phyloP scores from a whole-genome alignment of 2,797 vertebrate genomes.

The Chrysocyon brachyurus region DNA sequence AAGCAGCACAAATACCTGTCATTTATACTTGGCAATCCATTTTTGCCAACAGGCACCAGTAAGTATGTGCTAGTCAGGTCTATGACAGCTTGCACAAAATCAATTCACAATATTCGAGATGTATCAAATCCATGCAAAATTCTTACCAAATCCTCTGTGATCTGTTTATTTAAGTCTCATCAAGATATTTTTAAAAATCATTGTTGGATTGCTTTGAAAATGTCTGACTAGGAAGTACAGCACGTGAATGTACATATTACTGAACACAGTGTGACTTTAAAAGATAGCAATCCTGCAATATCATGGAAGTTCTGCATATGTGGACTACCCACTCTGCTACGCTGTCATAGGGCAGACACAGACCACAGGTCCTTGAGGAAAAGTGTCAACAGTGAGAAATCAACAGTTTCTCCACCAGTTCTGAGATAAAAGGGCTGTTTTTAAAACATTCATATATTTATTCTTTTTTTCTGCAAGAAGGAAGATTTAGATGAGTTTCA shows the following conservation, averaged over 20 bases:
- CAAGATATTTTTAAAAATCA: not conserved
- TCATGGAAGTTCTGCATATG: not conserved
- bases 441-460: not conserved
- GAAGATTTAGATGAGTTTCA: not conserved
- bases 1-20: not conserved
- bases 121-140: not conserved
- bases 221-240: not conserved
- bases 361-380: not conserved
- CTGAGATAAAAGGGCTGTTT: not conserved
- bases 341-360: not conserved
- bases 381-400: not conserved
- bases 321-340: not conserved
- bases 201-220: not conserved
- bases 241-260: not conserved
- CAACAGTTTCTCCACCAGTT: not conserved
- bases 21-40: not conserved
- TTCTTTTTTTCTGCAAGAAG: not conserved
- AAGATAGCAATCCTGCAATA: not conserved
- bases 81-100: not conserved
- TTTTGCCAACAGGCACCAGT: not conserved
- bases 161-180: not conserved
- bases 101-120: not conserved
- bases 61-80: not conserved
- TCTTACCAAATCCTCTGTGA: conserved; percentile 8
- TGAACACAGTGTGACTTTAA: not conserved